These are phyloP conservation scores for Metalampra italica DNA, from an alignment of 2,888 invertebrate species.

Conservation along the genomic window DNA sequence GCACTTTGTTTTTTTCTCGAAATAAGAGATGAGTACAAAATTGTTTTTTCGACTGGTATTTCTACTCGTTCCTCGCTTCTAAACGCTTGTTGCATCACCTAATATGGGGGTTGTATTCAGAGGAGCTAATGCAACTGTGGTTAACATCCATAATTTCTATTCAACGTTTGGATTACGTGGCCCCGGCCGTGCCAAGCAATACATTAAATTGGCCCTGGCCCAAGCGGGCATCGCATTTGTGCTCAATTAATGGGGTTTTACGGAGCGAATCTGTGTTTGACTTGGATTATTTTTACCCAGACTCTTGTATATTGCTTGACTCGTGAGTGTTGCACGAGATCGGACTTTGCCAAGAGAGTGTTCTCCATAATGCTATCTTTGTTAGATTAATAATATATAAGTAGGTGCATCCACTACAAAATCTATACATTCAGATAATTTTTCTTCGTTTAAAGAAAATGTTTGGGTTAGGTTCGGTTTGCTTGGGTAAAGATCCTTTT, in stretches of 20 bases:
- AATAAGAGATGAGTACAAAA: no score
- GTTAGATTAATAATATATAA: no score
- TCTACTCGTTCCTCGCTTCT: no score
- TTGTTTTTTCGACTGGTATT: conserved; percentile 2
- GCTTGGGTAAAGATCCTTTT: not conserved
- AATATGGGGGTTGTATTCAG: conserved; percentile 5
- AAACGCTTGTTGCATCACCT: not conserved
- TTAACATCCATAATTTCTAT: conserved; percentile 51
- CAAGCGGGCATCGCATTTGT: conserved; percentile 55
- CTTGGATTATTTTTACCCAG: conserved; percentile 8
- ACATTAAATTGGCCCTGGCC: conserved; percentile 68
- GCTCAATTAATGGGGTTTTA: conserved; percentile 65
- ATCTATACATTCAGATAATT: no score
- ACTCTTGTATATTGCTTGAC: conserved; percentile 2
- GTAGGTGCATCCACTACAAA: no score
- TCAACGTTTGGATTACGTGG: conserved; percentile 52
- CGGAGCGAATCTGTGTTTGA: conserved; percentile 32
- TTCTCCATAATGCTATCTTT: no score
- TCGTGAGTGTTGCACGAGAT: not conserved
- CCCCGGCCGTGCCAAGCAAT: conserved; percentile 58
- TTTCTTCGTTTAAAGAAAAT: not conserved
- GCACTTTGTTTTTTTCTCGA: no score
- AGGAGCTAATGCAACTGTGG: conserved; percentile 8
- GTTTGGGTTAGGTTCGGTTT: not conserved
- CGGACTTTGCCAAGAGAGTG: not conserved